These are phyloP conservation scores for Sebastolobus altivelis DNA, from an alignment of 2,797 vertebrate species.

Conservation along the genomic window DNA sequence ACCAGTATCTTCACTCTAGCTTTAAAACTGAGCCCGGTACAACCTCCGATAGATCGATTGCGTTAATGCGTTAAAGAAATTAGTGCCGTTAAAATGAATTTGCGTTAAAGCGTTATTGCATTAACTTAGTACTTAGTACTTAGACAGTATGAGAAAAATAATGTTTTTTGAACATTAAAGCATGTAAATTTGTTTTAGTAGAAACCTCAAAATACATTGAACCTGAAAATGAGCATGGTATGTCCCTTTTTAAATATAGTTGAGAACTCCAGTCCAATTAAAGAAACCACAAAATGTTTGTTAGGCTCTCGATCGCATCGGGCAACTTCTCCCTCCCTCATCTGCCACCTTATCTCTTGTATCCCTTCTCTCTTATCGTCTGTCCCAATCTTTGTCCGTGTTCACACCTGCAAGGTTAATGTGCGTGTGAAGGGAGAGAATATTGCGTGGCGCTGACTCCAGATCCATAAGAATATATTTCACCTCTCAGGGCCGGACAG, in stretches of 20 bases:
- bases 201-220: no score
- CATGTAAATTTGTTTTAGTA: no score
- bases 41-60: no score
- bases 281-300: constrained; percentile 9
- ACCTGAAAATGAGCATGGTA: no score
- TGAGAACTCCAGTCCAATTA: neutral
- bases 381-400: constrained; percentile 56
- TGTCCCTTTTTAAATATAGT: neutral
- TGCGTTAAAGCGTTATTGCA: no score
- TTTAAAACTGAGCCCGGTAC: no score
- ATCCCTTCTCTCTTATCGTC: constrained; percentile 40
- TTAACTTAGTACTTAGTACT: no score
- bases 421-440: constrained; percentile 61
- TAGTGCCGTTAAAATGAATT: no score
- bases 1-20: no score
- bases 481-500: constrained; percentile 68
- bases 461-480: constrained; percentile 81
- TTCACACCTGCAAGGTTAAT: constrained; percentile 80
- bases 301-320: neutral
- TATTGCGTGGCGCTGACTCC: constrained; percentile 66
- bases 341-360: constrained; percentile 34
- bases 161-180: no score
- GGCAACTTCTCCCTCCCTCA: constrained; percentile 5
- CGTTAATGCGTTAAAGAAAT: no score
- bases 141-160: no score